Evolutionary conservation across 2,113 vertebrate genomes (phyloP), one percentile per base, ranked within the genome.

Genomic region (Aramus guarauna): DNA sequence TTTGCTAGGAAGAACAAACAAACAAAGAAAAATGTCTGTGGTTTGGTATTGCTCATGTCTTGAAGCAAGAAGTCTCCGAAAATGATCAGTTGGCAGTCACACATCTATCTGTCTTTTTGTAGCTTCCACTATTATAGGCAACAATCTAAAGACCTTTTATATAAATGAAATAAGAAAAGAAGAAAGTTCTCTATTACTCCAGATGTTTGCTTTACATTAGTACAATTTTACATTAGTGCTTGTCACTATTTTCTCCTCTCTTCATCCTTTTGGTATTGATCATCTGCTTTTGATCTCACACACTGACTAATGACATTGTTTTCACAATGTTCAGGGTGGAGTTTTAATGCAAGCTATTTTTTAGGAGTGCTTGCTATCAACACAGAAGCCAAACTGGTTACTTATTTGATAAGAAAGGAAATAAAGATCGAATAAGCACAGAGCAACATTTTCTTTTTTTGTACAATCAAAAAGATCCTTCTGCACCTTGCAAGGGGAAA

Each of bases 31-130:
- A 32, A 37, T 45, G 37, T 86, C 58, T 95, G 45, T 6, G 21
- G 18, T 50, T 83, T 83, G 39, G 45, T 68, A 92, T 4, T 79
- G 41, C 21, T 91, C 30, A 67, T 80, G 50, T 50, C 77, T 45
- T 66, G 26, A 81, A 94, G 55, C 62, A 91, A 97, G 72, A 94
- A 93, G 41, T 78, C 89, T 79, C 62, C 55, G 43, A 92, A 96
- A 92, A 94, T 71, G 58, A 88, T 45, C 64, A 47, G 7, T 80
- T 88, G 81, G 75, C 80, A 86, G 19, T 67, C 72, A 76, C n/a
- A 76, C 8, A 47, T 26, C n/a, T 78, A 37, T 55, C 21, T 2
- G 1, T 72, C 53, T 62, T 77, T 92, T 55, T 63, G 15, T 39
- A 92, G 39, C 47, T 94, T 80, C 55, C 22, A 22, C n/a, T 74